Base-by-base conservation (phyloP, 2,113 vertebrate species). In the Serilophus lunatus region DNA sequence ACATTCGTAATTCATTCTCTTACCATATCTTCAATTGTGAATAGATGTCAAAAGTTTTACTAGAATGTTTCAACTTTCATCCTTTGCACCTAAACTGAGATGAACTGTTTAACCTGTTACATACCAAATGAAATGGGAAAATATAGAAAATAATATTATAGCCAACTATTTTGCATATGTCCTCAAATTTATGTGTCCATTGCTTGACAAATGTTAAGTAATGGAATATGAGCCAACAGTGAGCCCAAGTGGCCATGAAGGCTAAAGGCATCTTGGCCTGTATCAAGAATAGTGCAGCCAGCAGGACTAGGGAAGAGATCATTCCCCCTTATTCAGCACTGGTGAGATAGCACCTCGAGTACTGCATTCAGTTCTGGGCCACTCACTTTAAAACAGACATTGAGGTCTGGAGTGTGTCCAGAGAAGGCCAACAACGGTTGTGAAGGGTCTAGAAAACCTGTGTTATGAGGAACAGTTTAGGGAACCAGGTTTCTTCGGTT, bases 261-360 rank as follows among this genome's bases (percentile, higher is more conserved):
- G 33, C 10, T 31, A 42, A 1, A 18, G 25, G 9, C 31, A 49
- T 64, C 31, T 31, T 56, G 54, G 5, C 20, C 35, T 50, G 7
- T 56, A 2, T 31, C 50, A 57, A 19, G 50, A 72, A 12, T 2
- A 42, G 31, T 57, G 20, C 36, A 29, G 66, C 10, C 25, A 35
- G 50, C 6, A 50, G 50, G 7, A 50, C 35, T 23, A 44, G 33
- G 49, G 42, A 31, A 57, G 26, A 4, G 25, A 50, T 72, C 2
- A 1, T 75, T 2, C 11, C 19, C 7, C 31, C 42, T 10, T 31
- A 14, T 5, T 50, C 0, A 0, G 12, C 50, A 36, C 6, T 36
- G 20, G 4, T 50, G 59, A 42, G 9, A 26, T 6, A 8, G 15
- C 22, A 50, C 12, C 42, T 36, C 14, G 20, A 35, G 18, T 10